Evolutionary conservation across 2,888 invertebrate genomes (phyloP).

Genomic region (Drosophila acutilabella): DNA sequence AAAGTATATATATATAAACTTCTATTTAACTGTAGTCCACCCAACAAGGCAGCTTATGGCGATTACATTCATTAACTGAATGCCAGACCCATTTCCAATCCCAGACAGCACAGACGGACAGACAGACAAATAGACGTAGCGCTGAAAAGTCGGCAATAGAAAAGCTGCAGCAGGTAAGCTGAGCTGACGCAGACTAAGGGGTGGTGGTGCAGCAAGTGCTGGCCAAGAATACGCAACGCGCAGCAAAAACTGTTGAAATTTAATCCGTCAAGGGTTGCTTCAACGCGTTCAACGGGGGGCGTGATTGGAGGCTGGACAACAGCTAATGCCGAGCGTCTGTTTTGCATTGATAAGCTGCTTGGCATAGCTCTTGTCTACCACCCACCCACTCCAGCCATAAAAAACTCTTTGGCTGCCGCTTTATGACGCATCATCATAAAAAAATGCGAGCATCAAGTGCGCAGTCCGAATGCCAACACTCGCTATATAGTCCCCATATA

Average conservation of each 20-base stretch:
- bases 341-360: conserved; percentile 79
- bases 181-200: conserved; percentile 8
- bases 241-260: conserved; percentile 74
- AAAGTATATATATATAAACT: background rate
- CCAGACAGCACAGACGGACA: conserved; percentile 28
- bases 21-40: background rate
- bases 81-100: conserved; percentile 42
- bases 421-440: conserved; percentile 70
- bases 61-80: conserved; percentile 79
- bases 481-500: background rate
- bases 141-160: conserved; percentile 66
- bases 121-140: conserved; percentile 32
- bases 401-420: conserved; percentile 18
- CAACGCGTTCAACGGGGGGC: conserved; percentile 58
- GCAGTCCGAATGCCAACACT: conserved; percentile 44
- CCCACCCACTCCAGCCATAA: background rate
- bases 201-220: conserved; percentile 52
- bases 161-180: conserved; percentile 37
- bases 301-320: conserved; percentile 42
- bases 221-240: conserved; percentile 75
- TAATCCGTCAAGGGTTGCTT: conserved; percentile 81
- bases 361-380: background rate
- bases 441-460: conserved; percentile 56
- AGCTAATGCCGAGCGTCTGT: conserved; percentile 73
- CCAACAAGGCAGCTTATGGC: conserved; percentile 65